Conservation (phyloP, 1,140 invertebrate genomes). For the Delia radicum region DNA sequence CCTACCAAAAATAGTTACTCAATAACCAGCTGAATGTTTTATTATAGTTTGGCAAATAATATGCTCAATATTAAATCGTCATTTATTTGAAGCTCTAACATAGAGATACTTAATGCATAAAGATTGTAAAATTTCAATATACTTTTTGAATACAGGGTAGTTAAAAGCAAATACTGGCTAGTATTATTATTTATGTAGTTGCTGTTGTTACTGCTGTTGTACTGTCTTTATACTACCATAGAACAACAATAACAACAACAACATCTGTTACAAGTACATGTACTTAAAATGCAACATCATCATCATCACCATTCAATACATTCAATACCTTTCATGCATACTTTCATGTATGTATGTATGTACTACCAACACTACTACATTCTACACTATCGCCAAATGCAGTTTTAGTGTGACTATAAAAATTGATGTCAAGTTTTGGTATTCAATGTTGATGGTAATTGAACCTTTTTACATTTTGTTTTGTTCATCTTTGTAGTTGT, state of each 20-base stretch:
- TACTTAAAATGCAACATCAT: neutral
- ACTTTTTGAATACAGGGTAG: neutral
- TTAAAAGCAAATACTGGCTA: neutral
- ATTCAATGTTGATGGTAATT: slow-evolving; percentile 2
- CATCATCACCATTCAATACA: neutral
- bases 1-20: neutral
- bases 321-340: neutral
- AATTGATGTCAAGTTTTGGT: slow-evolving; percentile 1
- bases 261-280: neutral
- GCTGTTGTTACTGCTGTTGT: neutral
- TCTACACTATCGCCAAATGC: neutral
- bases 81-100: too few species aligned
- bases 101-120: too few species aligned
- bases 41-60: neutral
- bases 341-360: neutral
- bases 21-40: neutral
- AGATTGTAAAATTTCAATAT: neutral
- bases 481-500: neutral
- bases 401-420: neutral
- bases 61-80: too few species aligned
- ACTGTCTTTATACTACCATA: neutral
- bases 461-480: neutral
- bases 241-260: neutral
- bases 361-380: neutral
- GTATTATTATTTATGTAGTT: too few species aligned